Base-by-base conservation (phyloP, 2,113 vertebrate genomes). In the Petaurus breviceps region DNA sequence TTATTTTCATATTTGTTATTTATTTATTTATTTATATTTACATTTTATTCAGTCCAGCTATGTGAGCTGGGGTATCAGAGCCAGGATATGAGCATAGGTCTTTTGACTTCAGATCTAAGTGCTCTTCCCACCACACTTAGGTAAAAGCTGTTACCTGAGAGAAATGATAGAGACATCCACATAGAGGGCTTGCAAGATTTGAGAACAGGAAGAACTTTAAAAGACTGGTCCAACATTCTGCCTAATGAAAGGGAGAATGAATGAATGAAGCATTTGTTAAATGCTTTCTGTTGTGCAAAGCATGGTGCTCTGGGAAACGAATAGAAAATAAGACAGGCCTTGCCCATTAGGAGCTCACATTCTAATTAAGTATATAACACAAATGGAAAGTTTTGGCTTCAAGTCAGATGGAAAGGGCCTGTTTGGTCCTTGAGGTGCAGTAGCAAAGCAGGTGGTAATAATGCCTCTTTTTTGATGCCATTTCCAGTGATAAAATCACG, bases 151-250 rank as follows among this genome's bases (percentile, higher is more conserved):
- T 95, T 92, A 54, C 37, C 91, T n/a, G 0, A 89, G 37, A 47
- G 37, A n/a, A 93, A 90, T 77, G 43, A 51, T 94, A 52, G 49
- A 93, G 92, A 91, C 61, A 49, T 53, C 89, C 46, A 51, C 37
- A 23, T 91, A 91, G 0, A 49, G 53, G 57, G 37, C 94, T 51
- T 77, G 84, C 11, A 97, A 94, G 57, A 94, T 50, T 49, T 61
- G 9, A 31, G 28, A 31, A 61, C 31, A 61, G 28, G 28, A 37
- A 61, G 11, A 31, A 61, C 28, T 61, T 61, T 61, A 61, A 84
- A 43, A 84, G 68, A 84, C n/a, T 84, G 68, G 37, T 43, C 19
- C 68, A 84, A 43, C 6, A n/a, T 84, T 84, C 68, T 22, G 26
- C 37, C n/a, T 84, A 43, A 22, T 43, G n/a, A 84, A 43, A 43